A percentile compares a stretch with the other conserved stretches of the same genome.
These are phyloP conservation scores for Menura novaehollandiae DNA, from an alignment of 2,113 vertebrate species.

Conservation along the genomic window DNA sequence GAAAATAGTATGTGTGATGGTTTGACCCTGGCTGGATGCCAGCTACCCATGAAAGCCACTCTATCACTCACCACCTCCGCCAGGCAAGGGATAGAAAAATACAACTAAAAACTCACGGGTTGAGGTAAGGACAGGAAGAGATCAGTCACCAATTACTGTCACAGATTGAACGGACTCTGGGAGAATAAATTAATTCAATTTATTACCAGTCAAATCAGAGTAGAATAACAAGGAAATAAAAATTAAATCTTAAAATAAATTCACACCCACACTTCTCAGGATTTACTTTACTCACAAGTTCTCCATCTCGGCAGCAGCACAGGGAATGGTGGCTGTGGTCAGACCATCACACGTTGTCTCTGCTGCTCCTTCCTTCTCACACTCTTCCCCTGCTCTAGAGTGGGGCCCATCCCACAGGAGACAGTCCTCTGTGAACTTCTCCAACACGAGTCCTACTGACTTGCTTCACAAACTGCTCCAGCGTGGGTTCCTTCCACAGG, in stretches of 20 bases:
- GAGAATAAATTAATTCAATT: neutral
- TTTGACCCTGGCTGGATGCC: neutral
- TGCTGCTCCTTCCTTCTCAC: neutral
- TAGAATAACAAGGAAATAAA: neutral
- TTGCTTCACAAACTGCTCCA: too few relatives aligned
- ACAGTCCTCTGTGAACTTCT: neutral
- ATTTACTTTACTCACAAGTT: neutral
- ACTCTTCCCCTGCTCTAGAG: neutral
- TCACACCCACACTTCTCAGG: accelerated
- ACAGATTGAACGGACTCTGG: neutral
- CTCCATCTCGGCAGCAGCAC: accelerated
- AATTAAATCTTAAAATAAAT: neutral
- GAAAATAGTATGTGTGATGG: neutral
- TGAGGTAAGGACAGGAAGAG: neutral
- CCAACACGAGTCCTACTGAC: neutral
- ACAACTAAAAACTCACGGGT: accelerated
- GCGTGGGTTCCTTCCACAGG: accelerated
- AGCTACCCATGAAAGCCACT: neutral
- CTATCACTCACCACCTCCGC: neutral
- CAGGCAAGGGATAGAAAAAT: neutral
- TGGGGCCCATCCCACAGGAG: neutral
- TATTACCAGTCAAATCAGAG: neutral
- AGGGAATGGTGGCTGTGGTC: accelerated
- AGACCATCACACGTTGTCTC: accelerated
- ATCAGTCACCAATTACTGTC: neutral